Base-by-base conservation (phyloP, 2,888 invertebrate genomes). In the Stomorhina lunata region DNA sequence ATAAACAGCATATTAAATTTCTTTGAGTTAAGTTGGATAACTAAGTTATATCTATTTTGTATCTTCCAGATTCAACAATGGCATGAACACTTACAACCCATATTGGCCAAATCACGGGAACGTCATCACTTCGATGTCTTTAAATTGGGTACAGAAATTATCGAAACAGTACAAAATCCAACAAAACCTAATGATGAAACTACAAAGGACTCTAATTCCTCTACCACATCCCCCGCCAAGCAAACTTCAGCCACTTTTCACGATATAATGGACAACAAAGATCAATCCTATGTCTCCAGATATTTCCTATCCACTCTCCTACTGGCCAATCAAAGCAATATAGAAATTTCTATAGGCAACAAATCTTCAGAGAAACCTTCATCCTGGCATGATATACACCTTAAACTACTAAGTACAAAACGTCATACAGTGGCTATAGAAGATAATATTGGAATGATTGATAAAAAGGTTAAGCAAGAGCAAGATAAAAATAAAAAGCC, bases 71-170 rank as follows among this genome's bases (percentile, higher is more conserved):
- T 90, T 12, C 85, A 87, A 80, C 86, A 88, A 53, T 91, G 91
- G 91, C 90, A 91, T 75, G 85, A 86, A 12, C 84, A 87, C n/a
- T 55, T 91, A 22, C 87, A 86, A 32, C 90, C 91, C 6, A 87
- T 88, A 6, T 83, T 91, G 48, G 88, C 88, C 2, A 85, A 87
- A 29, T 89, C 91, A 0, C 88, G 88, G 63, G 87, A 87, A 3
- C 88, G 91, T 1, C 90, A 90, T 83, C 89, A 90, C 82, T 91
- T 91, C 40, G 89, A 89, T 75, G 87, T 91, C 4, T 86, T 85
- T 50, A 85, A 86, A n/a, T 66, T 91, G 17, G 90, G 90, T 0
- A 87, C 87, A 2, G 88, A 91, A 79, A 88, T 91, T 15, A 86
- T 91, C 2, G 79, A 86, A 2, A 86, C 87, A 50, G 83, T 88